Evolutionary conservation across 1,140 invertebrate genomes (phyloP).

Genomic region (Cherax quadricarinatus): DNA sequence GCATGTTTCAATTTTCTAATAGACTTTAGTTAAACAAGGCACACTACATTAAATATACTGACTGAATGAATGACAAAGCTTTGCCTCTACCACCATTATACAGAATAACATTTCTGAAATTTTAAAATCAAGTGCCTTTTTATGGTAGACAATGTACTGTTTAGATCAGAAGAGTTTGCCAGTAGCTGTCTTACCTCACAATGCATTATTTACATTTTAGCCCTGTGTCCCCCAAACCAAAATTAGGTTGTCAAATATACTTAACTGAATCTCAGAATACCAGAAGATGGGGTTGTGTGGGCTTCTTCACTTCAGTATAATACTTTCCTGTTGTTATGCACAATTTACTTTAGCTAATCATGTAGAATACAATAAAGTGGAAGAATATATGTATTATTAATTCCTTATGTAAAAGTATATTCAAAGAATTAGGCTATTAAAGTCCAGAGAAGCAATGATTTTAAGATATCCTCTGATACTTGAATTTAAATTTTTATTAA

Average conservation of each 20-base stretch:
- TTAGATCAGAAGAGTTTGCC: constrained; percentile 61
- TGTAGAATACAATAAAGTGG: constrained; percentile 70
- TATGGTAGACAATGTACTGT: constrained; percentile 53
- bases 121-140: constrained; percentile 70
- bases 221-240: background rate
- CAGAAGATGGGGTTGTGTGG: constrained; percentile 37
- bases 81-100: constrained; percentile 21
- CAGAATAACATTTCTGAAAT: constrained; percentile 39
- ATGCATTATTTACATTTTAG: constrained; percentile 49
- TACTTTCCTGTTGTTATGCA: constrained; percentile 71
- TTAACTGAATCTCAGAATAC: constrained; percentile 51
- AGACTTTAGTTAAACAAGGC: constrained; percentile 35
- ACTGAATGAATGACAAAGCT: constrained; percentile 2
- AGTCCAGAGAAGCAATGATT: too few species aligned
- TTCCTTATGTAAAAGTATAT: background rate
- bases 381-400: constrained; percentile 25
- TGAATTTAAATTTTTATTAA: too few species aligned
- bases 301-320: constrained; percentile 66
- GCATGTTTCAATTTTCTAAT: constrained; percentile 25
- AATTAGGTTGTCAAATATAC: constrained; percentile 6
- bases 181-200: constrained; percentile 65
- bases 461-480: too few species aligned
- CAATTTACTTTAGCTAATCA: constrained; percentile 71
- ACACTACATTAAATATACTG: constrained; percentile 15
- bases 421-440: too few species aligned